These are phyloP conservation scores for Drosophila littoralis DNA, from an alignment of 1,140 invertebrate genomes.

Conservation along the genomic window DNA sequence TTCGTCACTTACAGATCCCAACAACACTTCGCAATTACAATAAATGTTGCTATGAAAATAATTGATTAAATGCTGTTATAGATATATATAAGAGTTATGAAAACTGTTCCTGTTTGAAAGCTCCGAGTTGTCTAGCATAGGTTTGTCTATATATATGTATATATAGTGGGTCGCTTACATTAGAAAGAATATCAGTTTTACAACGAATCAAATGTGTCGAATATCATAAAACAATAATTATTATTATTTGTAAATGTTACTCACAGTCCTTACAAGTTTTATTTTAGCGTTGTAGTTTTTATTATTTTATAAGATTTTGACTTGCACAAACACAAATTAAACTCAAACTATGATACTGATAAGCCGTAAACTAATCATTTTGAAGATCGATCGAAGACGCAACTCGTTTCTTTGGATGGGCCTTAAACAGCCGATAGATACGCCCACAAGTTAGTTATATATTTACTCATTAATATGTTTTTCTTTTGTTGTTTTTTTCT, in stretches of 20 bases:
- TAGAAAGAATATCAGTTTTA: conserved; percentile 41
- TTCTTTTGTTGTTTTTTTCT: neutral
- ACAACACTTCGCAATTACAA: conserved; percentile 26
- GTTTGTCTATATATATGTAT: conserved; percentile 4
- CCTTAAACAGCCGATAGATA: conserved; percentile 39
- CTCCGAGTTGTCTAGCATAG: conserved; percentile 33
- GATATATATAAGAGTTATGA: conserved; percentile 28
- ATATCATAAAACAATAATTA: conserved; percentile 36
- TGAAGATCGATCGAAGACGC: conserved; percentile 43
- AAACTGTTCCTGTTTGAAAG: conserved; percentile 43
- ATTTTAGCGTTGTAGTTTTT: conserved; percentile 16
- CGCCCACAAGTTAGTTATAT: neutral
- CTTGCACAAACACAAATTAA: conserved; percentile 53
- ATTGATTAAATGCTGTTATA: conserved; percentile 49
- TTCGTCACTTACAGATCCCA: conserved; percentile 3
- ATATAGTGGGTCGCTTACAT: conserved; percentile 17
- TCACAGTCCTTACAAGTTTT: conserved; percentile 49
- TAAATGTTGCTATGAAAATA: conserved; percentile 38
- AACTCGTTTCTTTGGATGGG: conserved; percentile 43
- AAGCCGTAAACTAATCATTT: conserved; percentile 41
- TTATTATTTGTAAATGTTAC: conserved; percentile 49
- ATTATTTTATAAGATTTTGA: conserved; percentile 41
- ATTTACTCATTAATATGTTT: conserved; percentile 7
- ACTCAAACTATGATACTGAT: conserved; percentile 21
- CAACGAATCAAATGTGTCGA: conserved; percentile 34